A percentile compares a stretch with the other conserved stretches of the same genome.
These are phyloP conservation scores for Cephalotes varians DNA, from an alignment of 2,888 invertebrate species.

Conservation along the genomic window DNA sequence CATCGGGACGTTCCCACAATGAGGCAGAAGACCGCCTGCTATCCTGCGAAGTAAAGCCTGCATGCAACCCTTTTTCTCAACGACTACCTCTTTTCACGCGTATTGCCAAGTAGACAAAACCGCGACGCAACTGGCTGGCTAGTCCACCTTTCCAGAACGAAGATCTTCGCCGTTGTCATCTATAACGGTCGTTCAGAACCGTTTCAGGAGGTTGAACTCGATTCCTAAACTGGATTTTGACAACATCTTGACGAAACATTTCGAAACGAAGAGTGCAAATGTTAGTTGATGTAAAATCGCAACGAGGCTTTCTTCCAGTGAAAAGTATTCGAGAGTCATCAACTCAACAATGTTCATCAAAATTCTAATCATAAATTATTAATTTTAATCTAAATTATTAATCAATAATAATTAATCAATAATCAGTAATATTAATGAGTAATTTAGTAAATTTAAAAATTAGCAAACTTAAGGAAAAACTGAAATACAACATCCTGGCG, in stretches of 20 bases:
- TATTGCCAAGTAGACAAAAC: constrained; percentile 72
- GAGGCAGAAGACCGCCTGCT: constrained; percentile 48
- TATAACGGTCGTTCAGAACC: constrained; percentile 81
- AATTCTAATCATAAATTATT: background rate
- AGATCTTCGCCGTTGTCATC: constrained; percentile 31
- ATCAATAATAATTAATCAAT: background rate
- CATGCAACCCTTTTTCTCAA: constrained; percentile 60
- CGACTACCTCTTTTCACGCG: constrained; percentile 57
- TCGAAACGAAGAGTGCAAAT: constrained; percentile 29
- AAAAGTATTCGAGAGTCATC: background rate
- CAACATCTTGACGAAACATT: constrained; percentile 66
- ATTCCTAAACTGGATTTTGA: constrained; percentile 85
- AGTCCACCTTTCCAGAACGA: constrained; percentile 44
- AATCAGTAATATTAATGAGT: background rate
- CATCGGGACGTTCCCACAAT: constrained; percentile 68
- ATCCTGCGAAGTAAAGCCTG: constrained; percentile 51
- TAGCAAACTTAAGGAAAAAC: constrained; percentile 13
- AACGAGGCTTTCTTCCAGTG: background rate
- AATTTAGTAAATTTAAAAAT: too few species aligned
- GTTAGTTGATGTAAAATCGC: background rate
- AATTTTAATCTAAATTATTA: background rate
- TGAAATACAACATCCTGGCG: background rate
- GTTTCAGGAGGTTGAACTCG: constrained; percentile 83
- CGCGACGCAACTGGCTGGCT: constrained; percentile 72
- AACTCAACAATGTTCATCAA: background rate